These are phyloP conservation scores for Liparis tanakae DNA, from an alignment of 2,797 vertebrate species.

Conservation along the genomic window DNA sequence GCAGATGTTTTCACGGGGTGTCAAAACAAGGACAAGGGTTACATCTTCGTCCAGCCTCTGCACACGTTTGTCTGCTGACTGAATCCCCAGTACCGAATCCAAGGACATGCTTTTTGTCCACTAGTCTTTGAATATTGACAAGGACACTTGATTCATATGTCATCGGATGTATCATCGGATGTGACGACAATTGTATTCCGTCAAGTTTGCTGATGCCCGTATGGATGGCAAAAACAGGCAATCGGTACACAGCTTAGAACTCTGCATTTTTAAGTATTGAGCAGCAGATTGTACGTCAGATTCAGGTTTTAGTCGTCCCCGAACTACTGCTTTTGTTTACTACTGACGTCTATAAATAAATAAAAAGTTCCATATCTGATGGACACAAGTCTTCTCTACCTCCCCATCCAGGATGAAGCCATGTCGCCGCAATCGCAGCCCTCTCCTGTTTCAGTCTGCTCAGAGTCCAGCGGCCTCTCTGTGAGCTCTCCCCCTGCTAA, in stretches of 20 bases:
- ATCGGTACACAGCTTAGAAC: background rate
- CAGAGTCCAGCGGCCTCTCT: constrained; percentile 84
- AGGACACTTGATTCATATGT: constrained; percentile 32
- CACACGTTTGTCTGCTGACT: constrained; percentile 40
- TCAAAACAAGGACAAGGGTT: constrained; percentile 72
- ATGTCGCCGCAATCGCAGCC: constrained; percentile 82
- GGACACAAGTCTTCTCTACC: constrained; percentile 20
- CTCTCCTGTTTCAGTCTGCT: constrained; percentile 89
- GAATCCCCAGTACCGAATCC: constrained; percentile 36
- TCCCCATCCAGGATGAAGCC: constrained; percentile 87
- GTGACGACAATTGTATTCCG: background rate
- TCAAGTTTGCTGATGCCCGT: background rate
- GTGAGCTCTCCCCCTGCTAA: constrained; percentile 72
- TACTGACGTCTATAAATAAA: background rate
- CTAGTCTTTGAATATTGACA: constrained; percentile 40
- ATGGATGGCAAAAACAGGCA: background rate
- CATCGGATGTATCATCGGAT: background rate
- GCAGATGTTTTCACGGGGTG: constrained; percentile 73
- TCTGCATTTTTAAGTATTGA: background rate
- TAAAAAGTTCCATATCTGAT: background rate
- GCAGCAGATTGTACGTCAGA: background rate
- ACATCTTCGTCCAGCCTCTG: constrained; percentile 47
- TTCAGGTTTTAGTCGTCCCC: background rate
- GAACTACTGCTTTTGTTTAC: background rate
- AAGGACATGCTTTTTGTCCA: constrained; percentile 59